A percentile compares a stretch with the other conserved stretches of the same genome.
These are phyloP conservation scores for Galeopsomyia nigrocyanea DNA, from an alignment of 2,888 invertebrate genomes.

Conservation along the genomic window DNA sequence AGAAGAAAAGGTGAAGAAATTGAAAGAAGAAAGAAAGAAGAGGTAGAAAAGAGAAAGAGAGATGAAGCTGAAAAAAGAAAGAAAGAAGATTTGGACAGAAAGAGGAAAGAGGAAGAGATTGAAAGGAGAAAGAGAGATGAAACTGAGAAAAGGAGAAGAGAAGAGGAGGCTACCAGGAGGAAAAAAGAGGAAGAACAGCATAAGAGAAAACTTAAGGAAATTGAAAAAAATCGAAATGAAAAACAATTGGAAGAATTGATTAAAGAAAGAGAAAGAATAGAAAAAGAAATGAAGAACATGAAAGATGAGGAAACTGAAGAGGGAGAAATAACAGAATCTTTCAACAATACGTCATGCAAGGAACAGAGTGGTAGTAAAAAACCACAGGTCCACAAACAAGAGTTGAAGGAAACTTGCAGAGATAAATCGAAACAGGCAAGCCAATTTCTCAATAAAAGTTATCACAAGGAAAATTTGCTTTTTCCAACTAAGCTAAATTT, in stretches of 20 bases:
- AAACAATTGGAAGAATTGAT: background rate
- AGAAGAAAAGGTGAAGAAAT: background rate
- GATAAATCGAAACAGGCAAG: background rate
- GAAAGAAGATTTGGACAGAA: too few relatives aligned
- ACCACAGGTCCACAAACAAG: too few relatives aligned
- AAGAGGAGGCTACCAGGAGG: background rate
- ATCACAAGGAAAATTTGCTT: conserved; percentile 39
- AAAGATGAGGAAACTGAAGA: too few relatives aligned
- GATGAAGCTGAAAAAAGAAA: background rate
- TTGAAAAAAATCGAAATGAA: conserved; percentile 29
- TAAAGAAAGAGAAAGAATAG: background rate
- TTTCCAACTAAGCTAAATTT: conserved; percentile 7
- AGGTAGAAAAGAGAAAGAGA: background rate
- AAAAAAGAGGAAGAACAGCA: background rate
- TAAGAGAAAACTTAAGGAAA: conserved; percentile 23
- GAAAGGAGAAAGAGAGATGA: conserved; percentile 7
- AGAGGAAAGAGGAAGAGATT: background rate
- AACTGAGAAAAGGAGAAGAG: conserved; percentile 2
- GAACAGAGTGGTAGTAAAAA: too few relatives aligned
- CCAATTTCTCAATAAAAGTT: conserved; percentile 16
- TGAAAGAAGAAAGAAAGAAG: background rate
- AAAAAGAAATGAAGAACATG: background rate
- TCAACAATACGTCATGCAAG: too few relatives aligned
- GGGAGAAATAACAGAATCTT: too few relatives aligned
- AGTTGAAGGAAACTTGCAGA: too few relatives aligned